Evolutionary conservation across 2,888 invertebrate species (phyloP).

Genomic region (Ephialtes manifestator): DNA sequence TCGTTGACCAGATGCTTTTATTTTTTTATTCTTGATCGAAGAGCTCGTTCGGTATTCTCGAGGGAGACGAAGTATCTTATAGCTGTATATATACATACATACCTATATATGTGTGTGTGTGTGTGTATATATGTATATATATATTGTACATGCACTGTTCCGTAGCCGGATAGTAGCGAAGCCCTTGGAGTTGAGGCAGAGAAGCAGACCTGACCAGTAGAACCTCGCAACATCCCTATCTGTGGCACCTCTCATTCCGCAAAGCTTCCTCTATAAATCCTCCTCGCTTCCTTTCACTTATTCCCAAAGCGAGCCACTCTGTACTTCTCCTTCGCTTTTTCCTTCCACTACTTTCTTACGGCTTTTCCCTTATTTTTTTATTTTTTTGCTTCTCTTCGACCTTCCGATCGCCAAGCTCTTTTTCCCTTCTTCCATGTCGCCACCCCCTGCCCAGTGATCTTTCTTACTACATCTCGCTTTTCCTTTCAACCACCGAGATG

Average conservation of each 20-base stretch:
- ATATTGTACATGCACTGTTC: constrained; percentile 1
- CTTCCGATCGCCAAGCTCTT: constrained; percentile 34
- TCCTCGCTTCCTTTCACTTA: constrained; percentile 52
- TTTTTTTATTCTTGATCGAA: constrained; percentile 26
- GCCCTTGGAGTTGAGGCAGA: constrained; percentile 14
- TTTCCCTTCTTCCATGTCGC: constrained; percentile 29
- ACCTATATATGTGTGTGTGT: background rate
- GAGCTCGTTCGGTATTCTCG: constrained; percentile 26
- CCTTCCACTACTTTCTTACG: constrained; percentile 29
- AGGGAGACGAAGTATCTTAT: background rate
- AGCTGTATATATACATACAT: no score
- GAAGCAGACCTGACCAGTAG: constrained; percentile 17
- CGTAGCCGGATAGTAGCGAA: constrained; percentile 7
- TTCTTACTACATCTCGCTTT: constrained; percentile 12
- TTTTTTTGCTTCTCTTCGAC: constrained; percentile 11
- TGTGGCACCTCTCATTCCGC: constrained; percentile 28
- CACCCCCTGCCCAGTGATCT: constrained; percentile 8
- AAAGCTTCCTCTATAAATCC: constrained; percentile 53
- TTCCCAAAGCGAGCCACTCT: constrained; percentile 38
- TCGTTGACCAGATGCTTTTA: constrained; percentile 18
- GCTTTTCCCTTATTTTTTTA: constrained; percentile 23
- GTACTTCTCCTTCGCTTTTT: constrained; percentile 17
- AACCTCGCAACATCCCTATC: constrained; percentile 33
- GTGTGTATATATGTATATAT: no score
- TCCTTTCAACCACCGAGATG: constrained; percentile 1